phyloP scores from a whole-genome alignment of 1,140 invertebrate genomes.

The Heliconius himera region DNA sequence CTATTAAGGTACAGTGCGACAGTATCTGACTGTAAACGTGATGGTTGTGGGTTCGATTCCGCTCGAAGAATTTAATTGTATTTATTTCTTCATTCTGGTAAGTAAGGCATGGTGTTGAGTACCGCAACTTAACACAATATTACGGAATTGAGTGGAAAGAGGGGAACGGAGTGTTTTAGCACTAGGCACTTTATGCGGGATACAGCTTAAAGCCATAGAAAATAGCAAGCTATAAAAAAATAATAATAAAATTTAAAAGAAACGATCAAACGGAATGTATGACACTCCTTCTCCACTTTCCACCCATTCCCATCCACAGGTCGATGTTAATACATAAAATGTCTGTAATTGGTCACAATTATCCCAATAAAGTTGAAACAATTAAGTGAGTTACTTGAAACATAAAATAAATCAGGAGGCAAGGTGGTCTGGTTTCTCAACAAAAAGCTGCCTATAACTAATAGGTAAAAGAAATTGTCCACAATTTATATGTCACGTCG shows the following conservation, averaged over 20 bases:
- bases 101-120: too few species aligned
- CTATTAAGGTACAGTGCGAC: neutral
- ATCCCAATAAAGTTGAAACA: constrained; percentile 13
- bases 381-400: neutral
- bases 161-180: neutral
- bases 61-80: neutral
- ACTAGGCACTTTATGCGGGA: neutral
- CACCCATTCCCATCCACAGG: neutral
- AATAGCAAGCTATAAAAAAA: too few species aligned
- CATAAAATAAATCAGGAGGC: constrained; percentile 1
- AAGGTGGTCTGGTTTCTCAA: constrained; percentile 14
- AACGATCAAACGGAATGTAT: too few species aligned
- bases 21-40: neutral
- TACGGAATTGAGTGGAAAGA: too few species aligned
- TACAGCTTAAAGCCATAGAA: too few species aligned
- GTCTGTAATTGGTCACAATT: constrained; percentile 4
- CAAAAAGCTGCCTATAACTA: constrained; percentile 12
- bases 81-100: neutral
- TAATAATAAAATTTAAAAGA: too few species aligned
- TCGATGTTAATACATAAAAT: neutral
- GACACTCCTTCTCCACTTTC: neutral
- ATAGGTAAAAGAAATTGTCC: constrained; percentile 16
- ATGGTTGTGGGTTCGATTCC: neutral
- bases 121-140: too few species aligned
- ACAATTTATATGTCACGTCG: constrained; percentile 17